Evolutionary conservation across 2,113 vertebrate species (phyloP).

Genomic region (Phaetusa simplex): DNA sequence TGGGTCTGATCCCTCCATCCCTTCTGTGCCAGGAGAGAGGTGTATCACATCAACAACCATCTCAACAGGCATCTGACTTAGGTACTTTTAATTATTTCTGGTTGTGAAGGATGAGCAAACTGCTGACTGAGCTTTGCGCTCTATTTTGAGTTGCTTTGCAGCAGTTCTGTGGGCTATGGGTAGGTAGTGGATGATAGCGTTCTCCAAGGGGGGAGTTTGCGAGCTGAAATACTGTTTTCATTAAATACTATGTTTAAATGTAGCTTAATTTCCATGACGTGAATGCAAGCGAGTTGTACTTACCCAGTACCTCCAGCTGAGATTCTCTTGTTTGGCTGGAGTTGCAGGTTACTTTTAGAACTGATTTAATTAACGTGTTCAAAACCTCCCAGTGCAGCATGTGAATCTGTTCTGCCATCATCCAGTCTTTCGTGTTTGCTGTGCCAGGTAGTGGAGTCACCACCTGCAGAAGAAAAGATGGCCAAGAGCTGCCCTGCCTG

Average conservation of each 20-base stretch:
- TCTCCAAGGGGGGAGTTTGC: neutral
- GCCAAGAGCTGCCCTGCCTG: neutral
- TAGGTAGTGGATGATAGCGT: rapidly evolving
- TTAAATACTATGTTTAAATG: neutral
- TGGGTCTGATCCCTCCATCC: neutral
- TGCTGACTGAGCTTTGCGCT: neutral
- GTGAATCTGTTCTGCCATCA: neutral
- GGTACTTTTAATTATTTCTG: neutral
- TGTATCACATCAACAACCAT: rapidly evolving
- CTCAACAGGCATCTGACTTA: neutral
- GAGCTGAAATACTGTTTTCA: neutral
- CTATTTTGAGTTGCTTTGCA: neutral
- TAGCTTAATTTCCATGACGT: neutral
- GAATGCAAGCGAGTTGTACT: rapidly evolving
- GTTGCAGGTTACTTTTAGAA: neutral
- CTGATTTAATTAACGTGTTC: neutral
- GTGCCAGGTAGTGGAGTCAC: neutral
- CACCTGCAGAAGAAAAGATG: neutral
- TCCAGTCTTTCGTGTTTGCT: neutral
- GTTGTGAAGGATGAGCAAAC: neutral
- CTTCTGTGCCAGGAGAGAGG: neutral
- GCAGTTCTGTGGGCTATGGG: neutral
- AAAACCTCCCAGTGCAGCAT: neutral
- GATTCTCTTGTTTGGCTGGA: neutral
- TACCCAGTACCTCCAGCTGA: rapidly evolving